phyloP scores from a whole-genome alignment of 2,113 vertebrate species.

The Brachionichthys hirsutus region DNA sequence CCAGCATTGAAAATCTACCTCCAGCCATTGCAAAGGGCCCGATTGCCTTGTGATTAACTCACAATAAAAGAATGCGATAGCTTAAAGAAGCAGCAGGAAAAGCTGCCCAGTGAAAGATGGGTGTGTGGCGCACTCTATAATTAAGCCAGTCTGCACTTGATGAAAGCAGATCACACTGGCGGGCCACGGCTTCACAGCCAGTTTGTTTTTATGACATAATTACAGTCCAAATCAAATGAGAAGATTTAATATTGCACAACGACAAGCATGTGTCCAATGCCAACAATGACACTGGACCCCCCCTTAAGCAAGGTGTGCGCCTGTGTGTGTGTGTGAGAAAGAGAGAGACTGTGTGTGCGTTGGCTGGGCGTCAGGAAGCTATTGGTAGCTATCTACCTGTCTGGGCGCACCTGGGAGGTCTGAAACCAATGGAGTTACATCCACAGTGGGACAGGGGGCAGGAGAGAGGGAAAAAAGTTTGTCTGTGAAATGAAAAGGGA shows the following conservation, averaged over 20 bases:
- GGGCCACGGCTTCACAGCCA: conserved; percentile 78
- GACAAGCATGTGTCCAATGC: conserved; percentile 73
- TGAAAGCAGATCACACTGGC: conserved; percentile 80
- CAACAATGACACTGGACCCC: conserved; percentile 77
- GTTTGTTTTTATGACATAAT: conserved; percentile 83
- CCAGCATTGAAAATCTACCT: conserved; percentile 64
- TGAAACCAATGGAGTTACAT: conserved; percentile 50
- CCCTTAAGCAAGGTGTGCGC: conserved; percentile 60
- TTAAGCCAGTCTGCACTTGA: conserved; percentile 81
- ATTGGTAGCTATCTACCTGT: conserved; percentile 62
- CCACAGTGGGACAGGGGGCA: conserved; percentile 30
- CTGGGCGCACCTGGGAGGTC: conserved; percentile 74
- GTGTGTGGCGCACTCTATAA: conserved; percentile 74
- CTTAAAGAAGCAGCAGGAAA: conserved; percentile 71
- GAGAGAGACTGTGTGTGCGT: neutral
- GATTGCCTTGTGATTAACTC: conserved; percentile 77
- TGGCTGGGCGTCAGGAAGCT: conserved; percentile 50
- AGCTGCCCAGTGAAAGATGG: conserved; percentile 75
- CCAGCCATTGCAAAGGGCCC: conserved; percentile 59
- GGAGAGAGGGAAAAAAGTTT: conserved; percentile 20
- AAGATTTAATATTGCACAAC: conserved; percentile 77
- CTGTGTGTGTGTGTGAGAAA: neutral
- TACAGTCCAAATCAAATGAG: conserved; percentile 81
- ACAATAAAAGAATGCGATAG: conserved; percentile 73
- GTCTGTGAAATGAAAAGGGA: conserved; percentile 5